Conservation (phyloP, 2,888 invertebrate species). For the Lagria hirta region DNA sequence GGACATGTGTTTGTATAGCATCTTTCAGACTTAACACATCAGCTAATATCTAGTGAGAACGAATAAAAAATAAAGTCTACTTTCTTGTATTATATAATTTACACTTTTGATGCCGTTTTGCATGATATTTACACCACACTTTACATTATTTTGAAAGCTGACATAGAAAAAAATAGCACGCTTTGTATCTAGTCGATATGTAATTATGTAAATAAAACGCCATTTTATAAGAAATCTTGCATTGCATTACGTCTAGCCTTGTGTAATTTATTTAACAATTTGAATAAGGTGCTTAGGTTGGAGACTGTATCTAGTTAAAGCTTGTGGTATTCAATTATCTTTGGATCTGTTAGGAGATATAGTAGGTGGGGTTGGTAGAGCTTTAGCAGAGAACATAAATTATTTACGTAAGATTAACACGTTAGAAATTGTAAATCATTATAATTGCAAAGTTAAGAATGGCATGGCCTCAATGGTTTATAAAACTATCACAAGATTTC, state of each 20-base stretch:
- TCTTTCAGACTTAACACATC: conserved; percentile 12
- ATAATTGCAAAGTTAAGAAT: too few species aligned
- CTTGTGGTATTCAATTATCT: conserved; percentile 5
- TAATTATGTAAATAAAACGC: too few species aligned
- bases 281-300: too few species aligned
- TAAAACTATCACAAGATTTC: too few species aligned
- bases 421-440: conserved; percentile 1
- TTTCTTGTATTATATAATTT: conserved; percentile 10
- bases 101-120: background rate
- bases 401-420: conserved; percentile 1
- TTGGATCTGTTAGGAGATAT: background rate
- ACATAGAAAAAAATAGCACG: too few species aligned
- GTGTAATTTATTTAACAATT: background rate
- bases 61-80: conserved; percentile 8
- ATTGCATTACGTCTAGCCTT: background rate
- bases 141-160: conserved; percentile 5
- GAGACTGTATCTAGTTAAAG: too few species aligned
- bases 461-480: too few species aligned
- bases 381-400: conserved; percentile 4
- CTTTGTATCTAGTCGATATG: too few species aligned
- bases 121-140: background rate
- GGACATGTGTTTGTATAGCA: conserved; percentile 32
- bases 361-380: conserved; percentile 2
- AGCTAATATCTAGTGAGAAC: conserved; percentile 9
- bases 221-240: conserved; percentile 2